These are phyloP conservation scores for Ranitomeya variabilis DNA, from an alignment of 2,113 vertebrate species.

Conservation along the genomic window DNA sequence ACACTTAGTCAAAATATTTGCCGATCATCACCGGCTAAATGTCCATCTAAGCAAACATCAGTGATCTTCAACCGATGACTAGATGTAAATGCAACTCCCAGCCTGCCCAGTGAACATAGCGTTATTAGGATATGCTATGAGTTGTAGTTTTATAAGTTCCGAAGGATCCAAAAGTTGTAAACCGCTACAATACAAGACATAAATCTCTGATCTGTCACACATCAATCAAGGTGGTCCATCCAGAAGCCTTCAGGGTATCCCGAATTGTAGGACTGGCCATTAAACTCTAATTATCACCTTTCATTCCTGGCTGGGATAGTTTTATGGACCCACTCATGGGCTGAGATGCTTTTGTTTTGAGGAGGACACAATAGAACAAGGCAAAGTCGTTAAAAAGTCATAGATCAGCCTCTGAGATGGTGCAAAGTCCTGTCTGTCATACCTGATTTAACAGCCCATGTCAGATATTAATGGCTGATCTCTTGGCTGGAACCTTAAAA, in stretches of 20 bases:
- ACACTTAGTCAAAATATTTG: too few relatives aligned
- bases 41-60: not conserved
- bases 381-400: conserved; percentile 49
- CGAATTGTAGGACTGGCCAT: conserved; percentile 33
- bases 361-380: conserved; percentile 27
- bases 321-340: conserved; percentile 50
- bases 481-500: conserved; percentile 22
- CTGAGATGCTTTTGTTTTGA: conserved; percentile 36
- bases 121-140: not conserved
- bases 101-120: not conserved
- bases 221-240: conserved; percentile 42
- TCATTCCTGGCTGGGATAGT: conserved; percentile 28
- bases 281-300: conserved; percentile 53
- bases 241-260: conserved; percentile 46
- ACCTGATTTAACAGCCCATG: conserved; percentile 37
- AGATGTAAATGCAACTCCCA: not conserved
- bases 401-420: conserved; percentile 38
- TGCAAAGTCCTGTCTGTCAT: conserved; percentile 28
- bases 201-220: conserved; percentile 42
- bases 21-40: not conserved
- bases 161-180: not conserved
- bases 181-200: not conserved
- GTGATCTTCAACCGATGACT: not conserved
- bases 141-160: not conserved
- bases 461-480: conserved; percentile 26